Evolutionary conservation across 2,888 invertebrate species (phyloP), one percentile per base, ranked within the genome.

Genomic region (Drosophila helvetica): DNA sequence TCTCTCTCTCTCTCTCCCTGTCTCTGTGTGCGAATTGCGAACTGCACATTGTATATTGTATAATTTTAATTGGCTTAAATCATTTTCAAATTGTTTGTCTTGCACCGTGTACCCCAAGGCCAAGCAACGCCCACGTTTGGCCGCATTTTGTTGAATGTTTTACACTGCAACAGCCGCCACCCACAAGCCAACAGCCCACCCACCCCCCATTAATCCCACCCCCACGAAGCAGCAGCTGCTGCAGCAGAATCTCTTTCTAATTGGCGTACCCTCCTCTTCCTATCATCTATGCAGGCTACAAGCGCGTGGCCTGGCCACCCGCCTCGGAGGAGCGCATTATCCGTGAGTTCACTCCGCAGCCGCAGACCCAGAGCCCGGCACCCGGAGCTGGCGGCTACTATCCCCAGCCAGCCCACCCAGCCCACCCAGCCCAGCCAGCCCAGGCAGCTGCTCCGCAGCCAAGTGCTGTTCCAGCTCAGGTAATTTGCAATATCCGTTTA

Each of bases 251-350:
- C 50, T 55, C 67, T 43, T 25, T 43, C 38, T 22, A 38, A 22
- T 47, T 47, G 46, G 51, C 59, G 9, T 30, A 15, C 7, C 22
- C 50, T 22, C 22, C 22, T 5, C 22, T 9, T 52, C 12, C 46
- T 38, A 47, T 38, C 19, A 50, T 45, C 18, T 30, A 38, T 22
- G 7, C 69, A 96, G 96, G 95, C 92, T 94, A 95, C 88, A 97
- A 96, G 93, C 95, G 96, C 93, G 96, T 97, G 89, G 96, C 96
- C 92, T 97, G 97, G 97, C 97, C 97, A 78, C 96, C 96, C 85
- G 94, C 94, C 81, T 93, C 93, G 80, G 94, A 95, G 91, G 95
- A 94, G 78, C 94, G 95, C 91, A 94, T 94, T 78, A 93, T 94
- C 92, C 94, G 94, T 57, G 91, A 91, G 72, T 91, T 91, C 66